Base-by-base conservation (phyloP, 2,888 invertebrate species). In the Auanema sp. region DNA sequence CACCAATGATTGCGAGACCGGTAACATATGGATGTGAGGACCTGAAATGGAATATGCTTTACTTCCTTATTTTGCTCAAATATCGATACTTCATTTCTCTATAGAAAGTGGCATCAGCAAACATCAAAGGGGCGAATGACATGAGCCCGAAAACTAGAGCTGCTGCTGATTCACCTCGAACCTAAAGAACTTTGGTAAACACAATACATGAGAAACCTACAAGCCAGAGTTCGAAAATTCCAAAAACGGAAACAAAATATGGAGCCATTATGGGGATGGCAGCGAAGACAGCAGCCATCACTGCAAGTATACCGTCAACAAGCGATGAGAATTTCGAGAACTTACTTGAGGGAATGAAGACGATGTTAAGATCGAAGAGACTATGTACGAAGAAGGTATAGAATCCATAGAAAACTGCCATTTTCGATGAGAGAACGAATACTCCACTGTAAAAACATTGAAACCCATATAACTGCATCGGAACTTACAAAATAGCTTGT, bases 381-480 rank as follows among this genome's bases (percentile, higher is more conserved):
- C 92, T 93, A 85, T 98, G 97, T 58, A 93, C 91, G 68, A 97
- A 89, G 93, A 96, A 98, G 0, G 97, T 97, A 90, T 96, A 98
- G 70, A 97, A 88, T 0, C 96, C 97, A 84, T 98, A 97, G 86
- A 98, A 98, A 0, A 91, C 88, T 0, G 94, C 92, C 89, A 97
- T 92, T 87, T 97, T 98, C 79, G 95, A 91, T 2, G 96, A 94
- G 0, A 96, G 95, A 65, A 92, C 89, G 84, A 98, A 92, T 14
- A 98, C 97, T 77, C 93, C 93, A 77, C 93, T 93, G 60, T n/a
- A n/a, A 47, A 70, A 78, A 61, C 10, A 56, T 42, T 11, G 14
- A 43, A 12, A 14, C 11, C 11, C 43, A 43, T 43, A 43, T 50
- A 33, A 49, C n/a, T n/a, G n/a, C n/a, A n/a, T n/a, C n/a, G n/a